Evolutionary conservation across 2,888 invertebrate genomes (phyloP).

Genomic region (Metallyticus violacea): DNA sequence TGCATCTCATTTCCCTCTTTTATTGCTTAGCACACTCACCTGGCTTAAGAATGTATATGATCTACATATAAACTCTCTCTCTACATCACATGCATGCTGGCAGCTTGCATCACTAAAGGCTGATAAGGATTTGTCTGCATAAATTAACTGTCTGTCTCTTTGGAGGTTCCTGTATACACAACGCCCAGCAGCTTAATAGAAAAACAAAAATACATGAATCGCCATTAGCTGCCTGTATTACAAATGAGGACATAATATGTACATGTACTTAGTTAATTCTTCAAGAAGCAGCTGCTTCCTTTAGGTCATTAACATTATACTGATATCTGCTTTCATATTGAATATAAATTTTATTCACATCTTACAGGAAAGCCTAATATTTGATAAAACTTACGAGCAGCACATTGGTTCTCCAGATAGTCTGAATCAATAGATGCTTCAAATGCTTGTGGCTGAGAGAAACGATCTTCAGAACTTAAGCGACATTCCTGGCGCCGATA

Average conservation of each 20-base stretch:
- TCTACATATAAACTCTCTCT: slow-evolving; percentile 47
- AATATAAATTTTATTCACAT: background rate
- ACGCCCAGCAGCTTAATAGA: slow-evolving; percentile 38
- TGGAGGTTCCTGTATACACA: slow-evolving; percentile 45
- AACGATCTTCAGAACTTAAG: slow-evolving; percentile 50
- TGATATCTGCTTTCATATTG: background rate
- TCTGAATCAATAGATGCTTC: slow-evolving; percentile 47
- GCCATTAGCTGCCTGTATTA: too few species aligned
- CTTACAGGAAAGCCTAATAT: background rate
- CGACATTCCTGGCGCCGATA: slow-evolving; percentile 48
- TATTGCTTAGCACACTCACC: slow-evolving; percentile 34
- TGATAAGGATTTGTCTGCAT: slow-evolving; percentile 45
- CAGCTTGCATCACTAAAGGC: slow-evolving; percentile 46
- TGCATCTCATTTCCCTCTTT: too few species aligned
- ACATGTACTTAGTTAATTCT: too few species aligned
- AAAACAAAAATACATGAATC: background rate
- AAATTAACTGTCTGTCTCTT: slow-evolving; percentile 44
- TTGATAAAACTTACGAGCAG: slow-evolving; percentile 42
- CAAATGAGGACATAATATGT: too few species aligned
- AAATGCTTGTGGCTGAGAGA: slow-evolving; percentile 50
- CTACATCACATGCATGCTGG: slow-evolving; percentile 47
- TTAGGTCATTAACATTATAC: too few species aligned
- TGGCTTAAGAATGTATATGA: slow-evolving; percentile 45
- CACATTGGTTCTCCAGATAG: slow-evolving; percentile 55
- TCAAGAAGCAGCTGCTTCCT: too few species aligned